phyloP scores from a whole-genome alignment of 2,797 vertebrate species.

The Takifugu ocellatus region DNA sequence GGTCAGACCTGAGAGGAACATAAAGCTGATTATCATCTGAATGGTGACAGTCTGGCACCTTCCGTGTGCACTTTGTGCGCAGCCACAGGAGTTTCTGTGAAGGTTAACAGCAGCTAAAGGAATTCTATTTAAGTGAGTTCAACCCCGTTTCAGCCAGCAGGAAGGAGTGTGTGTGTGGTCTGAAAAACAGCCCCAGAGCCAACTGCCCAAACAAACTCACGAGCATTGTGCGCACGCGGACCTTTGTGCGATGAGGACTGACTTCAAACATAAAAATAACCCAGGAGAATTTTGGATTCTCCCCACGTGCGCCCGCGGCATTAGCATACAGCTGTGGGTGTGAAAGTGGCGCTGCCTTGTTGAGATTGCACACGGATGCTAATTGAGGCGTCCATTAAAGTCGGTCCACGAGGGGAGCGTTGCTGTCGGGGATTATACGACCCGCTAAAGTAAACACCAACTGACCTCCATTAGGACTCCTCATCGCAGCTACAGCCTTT shows the following conservation, averaged over 20 bases:
- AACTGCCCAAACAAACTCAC: conserved; percentile 72
- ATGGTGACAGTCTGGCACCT: conserved; percentile 48
- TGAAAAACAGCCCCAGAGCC: conserved; percentile 56
- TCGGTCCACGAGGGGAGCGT: conserved; percentile 57
- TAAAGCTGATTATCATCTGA: conserved; percentile 59
- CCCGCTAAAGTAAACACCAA: conserved; percentile 66
- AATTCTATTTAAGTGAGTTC: conserved; percentile 64
- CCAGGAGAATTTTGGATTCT: conserved; percentile 15
- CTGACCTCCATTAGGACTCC: conserved; percentile 71
- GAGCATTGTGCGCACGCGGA: conserved; percentile 45
- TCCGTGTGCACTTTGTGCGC: conserved; percentile 38
- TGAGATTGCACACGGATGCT: conserved; percentile 65
- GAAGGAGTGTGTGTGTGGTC: conserved; percentile 75
- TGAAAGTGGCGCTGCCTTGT: conserved; percentile 40
- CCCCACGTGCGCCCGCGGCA: conserved; percentile 25
- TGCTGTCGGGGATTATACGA: conserved; percentile 65
- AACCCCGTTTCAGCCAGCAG: conserved; percentile 62
- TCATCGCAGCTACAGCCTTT: conserved; percentile 66
- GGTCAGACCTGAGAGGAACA: conserved; percentile 29
- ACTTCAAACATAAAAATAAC: conserved; percentile 6
- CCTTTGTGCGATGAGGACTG: conserved; percentile 19
- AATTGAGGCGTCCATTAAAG: conserved; percentile 68
- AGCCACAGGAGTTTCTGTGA: conserved; percentile 34
- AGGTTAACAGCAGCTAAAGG: conserved; percentile 57
- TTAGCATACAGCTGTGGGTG: conserved; percentile 70